phyloP scores from a whole-genome alignment of 2,113 vertebrate species.

The Nesoenas mayeri region DNA sequence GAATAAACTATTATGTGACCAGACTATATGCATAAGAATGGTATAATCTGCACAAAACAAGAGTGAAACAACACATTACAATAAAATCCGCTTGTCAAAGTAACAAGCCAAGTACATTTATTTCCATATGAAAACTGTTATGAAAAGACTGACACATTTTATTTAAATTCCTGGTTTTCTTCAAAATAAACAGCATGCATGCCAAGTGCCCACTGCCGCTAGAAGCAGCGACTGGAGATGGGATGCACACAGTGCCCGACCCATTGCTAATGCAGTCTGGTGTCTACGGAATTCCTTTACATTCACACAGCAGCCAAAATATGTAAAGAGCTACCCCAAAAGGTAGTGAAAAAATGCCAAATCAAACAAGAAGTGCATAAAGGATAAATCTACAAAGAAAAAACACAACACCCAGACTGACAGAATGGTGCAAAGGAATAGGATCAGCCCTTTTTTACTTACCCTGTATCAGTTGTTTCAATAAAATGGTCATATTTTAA shows the following conservation, averaged over 20 bases:
- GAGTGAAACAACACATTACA: not conserved
- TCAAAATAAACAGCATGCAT: not conserved
- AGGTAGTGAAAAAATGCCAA: not conserved
- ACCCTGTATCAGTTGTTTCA: not conserved
- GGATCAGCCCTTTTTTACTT: not conserved
- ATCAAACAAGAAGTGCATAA: not conserved
- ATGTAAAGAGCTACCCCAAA: not conserved
- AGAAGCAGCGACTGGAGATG: not conserved
- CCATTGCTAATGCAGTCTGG: accelerated
- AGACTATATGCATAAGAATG: not conserved
- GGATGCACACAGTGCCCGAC: not conserved
- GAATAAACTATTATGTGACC: constrained; percentile 10
- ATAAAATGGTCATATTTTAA: not conserved
- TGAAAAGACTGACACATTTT: not conserved
- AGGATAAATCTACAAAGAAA: not conserved
- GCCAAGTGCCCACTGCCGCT: not conserved
- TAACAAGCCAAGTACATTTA: not conserved
- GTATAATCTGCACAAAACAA: not conserved
- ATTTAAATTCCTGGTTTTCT: not conserved
- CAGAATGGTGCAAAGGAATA: not conserved
- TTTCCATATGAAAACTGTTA: constrained; percentile 1
- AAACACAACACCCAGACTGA: too few relatives aligned
- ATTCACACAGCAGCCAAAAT: not conserved
- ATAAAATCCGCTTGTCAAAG: not conserved
- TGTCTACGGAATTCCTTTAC: not conserved